Percentiles rank a stretch among this genome's conserved stretches.
Evolutionary conservation across 2,113 vertebrate species (phyloP).

Genomic region (Solenodon paradoxus): DNA sequence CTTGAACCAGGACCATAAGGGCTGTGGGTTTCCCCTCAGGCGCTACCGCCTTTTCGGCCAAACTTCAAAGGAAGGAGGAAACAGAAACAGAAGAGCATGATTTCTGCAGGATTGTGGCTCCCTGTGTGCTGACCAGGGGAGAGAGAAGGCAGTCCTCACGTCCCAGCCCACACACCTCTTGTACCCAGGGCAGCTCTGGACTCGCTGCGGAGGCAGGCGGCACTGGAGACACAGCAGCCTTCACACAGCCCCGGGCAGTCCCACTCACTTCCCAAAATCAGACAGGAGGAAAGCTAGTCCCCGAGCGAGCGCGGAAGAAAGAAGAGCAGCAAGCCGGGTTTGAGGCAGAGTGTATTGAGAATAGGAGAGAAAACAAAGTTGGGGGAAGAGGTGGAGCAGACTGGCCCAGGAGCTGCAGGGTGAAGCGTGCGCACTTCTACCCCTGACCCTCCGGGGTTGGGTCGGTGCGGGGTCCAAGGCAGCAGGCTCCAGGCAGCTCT

Average conservation of each 20-base stretch:
- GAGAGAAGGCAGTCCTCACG: neutral
- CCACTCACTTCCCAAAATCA: neutral
- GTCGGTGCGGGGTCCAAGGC: neutral
- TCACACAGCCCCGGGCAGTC: neutral
- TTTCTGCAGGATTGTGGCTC: neutral
- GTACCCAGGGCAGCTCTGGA: neutral
- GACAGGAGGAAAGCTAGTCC: neutral
- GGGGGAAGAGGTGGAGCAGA: slow-evolving; percentile 14
- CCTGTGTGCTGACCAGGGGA: neutral
- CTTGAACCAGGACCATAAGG: neutral
- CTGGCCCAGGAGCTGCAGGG: neutral
- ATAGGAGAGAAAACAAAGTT: slow-evolving; percentile 53
- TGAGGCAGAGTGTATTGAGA: slow-evolving; percentile 75
- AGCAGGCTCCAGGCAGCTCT: no score
- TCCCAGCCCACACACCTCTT: neutral
- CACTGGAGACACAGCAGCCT: neutral
- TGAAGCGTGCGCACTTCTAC: neutral
- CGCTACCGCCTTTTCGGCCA: neutral
- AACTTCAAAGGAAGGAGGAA: slow-evolving; percentile 3
- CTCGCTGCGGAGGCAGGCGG: neutral
- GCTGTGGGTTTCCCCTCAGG: neutral
- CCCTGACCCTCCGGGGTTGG: neutral
- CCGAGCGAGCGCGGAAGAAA: slow-evolving; percentile 39
- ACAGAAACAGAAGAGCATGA: neutral
- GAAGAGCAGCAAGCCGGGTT: slow-evolving; percentile 59